Evolutionary conservation across 2,113 vertebrate genomes (phyloP).

Genomic region (Hiodon tergisus): DNA sequence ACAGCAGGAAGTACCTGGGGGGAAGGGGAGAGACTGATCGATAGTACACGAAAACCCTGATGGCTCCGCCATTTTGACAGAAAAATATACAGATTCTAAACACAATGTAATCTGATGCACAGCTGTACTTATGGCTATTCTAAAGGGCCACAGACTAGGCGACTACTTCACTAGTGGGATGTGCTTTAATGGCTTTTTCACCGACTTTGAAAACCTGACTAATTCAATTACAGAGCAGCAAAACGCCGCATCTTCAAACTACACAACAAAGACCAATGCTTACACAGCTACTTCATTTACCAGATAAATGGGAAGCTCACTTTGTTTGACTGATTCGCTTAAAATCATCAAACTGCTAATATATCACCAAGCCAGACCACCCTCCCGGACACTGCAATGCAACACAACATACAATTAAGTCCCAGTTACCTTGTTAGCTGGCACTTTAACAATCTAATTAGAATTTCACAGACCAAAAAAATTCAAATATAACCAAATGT

Average conservation of each 20-base stretch:
- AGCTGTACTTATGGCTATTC: background rate
- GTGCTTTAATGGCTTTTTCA: background rate
- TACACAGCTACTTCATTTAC: background rate
- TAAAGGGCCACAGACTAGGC: background rate
- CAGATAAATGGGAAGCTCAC: background rate
- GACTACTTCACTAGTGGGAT: background rate
- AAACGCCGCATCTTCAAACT: background rate
- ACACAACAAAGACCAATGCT: background rate
- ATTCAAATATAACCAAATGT: too few species aligned
- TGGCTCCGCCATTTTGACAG: background rate
- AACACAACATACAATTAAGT: conserved; percentile 11
- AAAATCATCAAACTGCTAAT: background rate
- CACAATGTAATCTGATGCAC: background rate
- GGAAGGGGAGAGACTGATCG: conserved; percentile 2
- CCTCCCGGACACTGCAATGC: conserved; percentile 49
- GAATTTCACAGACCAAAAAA: too few species aligned
- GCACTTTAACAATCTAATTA: too few species aligned
- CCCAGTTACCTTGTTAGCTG: too few species aligned
- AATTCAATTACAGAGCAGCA: background rate
- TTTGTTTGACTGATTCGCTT: background rate
- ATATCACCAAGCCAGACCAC: conserved; percentile 34
- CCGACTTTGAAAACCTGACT: background rate
- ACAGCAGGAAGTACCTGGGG: conserved; percentile 92
- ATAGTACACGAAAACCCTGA: background rate
- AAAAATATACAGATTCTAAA: background rate